phyloP scores from a whole-genome alignment of 1,140 invertebrate genomes.

The Megalopta genalis region DNA sequence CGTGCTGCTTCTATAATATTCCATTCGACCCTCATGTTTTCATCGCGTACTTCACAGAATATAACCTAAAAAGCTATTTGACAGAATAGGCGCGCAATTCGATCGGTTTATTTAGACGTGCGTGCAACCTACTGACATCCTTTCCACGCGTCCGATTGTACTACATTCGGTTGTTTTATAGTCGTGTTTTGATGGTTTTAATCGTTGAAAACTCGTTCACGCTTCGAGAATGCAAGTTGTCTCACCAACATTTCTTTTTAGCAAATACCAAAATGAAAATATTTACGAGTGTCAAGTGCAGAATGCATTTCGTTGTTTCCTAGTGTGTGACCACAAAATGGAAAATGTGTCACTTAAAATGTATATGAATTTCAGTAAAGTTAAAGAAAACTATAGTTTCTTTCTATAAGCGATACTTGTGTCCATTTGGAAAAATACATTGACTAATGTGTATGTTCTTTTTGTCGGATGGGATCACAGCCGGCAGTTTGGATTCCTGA shows the following conservation, averaged over 20 bases:
- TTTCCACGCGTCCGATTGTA: slow-evolving; percentile 41
- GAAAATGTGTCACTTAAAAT: not conserved
- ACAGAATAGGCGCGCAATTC: slow-evolving; percentile 65
- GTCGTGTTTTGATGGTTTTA: not conserved
- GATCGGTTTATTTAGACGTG: slow-evolving; percentile 39
- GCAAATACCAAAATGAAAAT: not conserved
- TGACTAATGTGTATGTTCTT: not conserved
- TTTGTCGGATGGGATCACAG: slow-evolving; percentile 80
- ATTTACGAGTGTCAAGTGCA: not conserved
- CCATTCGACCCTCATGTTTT: not conserved
- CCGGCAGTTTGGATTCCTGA: slow-evolving; percentile 92
- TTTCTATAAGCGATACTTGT: not conserved
- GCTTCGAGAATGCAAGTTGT: not conserved
- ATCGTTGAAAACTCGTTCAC: not conserved
- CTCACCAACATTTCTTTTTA: not conserved
- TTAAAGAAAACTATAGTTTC: not conserved
- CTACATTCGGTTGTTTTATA: slow-evolving; percentile 2
- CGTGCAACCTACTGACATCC: slow-evolving; percentile 71
- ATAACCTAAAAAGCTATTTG: slow-evolving; percentile 63
- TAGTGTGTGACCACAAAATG: not conserved
- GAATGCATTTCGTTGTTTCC: not conserved
- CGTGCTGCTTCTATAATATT: not conserved
- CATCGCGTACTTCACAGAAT: not conserved
- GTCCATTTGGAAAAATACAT: not conserved
- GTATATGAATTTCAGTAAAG: not conserved